phyloP scores from a whole-genome alignment of 2,888 invertebrate species.

The Leptura quadrifasciata region DNA sequence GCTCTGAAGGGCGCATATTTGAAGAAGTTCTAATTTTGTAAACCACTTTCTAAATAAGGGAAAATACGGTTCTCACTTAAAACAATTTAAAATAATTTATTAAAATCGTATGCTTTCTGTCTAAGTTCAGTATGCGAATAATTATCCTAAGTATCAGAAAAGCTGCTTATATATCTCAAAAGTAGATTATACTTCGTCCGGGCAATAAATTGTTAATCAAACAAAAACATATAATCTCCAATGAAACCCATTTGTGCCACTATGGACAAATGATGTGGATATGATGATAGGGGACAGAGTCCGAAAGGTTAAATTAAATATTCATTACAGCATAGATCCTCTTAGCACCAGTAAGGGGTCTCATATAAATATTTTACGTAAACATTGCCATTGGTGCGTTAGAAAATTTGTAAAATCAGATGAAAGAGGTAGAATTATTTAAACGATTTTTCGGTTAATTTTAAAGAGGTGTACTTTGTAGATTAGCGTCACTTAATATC shows the following conservation, averaged over 20 bases:
- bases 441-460: too few species aligned
- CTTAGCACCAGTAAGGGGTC: conserved; percentile 26
- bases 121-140: not conserved
- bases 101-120: not conserved
- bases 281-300: conserved; percentile 6
- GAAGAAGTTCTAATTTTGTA: too few species aligned
- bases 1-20: too few species aligned
- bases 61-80: too few species aligned
- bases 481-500: too few species aligned
- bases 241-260: not conserved
- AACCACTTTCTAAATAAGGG: too few species aligned
- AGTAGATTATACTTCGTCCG: not conserved
- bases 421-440: not conserved
- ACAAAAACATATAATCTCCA: not conserved
- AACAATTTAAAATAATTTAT: not conserved
- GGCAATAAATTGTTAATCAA: conserved; percentile 16
- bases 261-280: conserved; percentile 19
- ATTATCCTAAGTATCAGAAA: not conserved
- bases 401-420: not conserved
- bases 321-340: conserved; percentile 22
- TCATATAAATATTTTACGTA: conserved; percentile 28
- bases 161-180: not conserved
- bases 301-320: conserved; percentile 33
- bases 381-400: not conserved
- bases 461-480: too few species aligned